Conservation (phyloP, 2,113 vertebrate genomes). For the Amphiprion percula region DNA sequence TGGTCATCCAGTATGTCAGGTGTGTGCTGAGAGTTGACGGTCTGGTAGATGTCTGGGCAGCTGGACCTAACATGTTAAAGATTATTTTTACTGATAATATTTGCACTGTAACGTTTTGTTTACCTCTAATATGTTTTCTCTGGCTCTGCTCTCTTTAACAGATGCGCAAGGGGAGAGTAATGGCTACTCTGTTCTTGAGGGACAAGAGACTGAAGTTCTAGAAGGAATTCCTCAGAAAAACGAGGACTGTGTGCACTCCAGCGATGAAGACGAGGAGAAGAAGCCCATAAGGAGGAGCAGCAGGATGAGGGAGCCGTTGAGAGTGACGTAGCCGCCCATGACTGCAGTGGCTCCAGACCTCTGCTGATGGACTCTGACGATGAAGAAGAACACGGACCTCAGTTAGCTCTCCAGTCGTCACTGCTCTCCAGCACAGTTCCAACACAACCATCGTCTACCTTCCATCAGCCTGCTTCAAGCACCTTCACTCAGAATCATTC, state of each 20-base stretch:
- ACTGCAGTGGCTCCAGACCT: conserved; percentile 93
- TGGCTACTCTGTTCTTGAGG: conserved; percentile 73
- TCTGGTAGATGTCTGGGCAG: conserved; percentile 29
- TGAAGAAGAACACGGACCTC: conserved; percentile 84
- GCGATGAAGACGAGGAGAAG: conserved; percentile 90
- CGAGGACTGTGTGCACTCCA: conserved; percentile 91
- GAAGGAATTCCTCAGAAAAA: conserved; percentile 31
- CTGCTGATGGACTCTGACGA: conserved; percentile 95
- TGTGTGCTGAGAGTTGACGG: conserved; percentile 14
- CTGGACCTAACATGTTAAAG: not conserved
- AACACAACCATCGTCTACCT: conserved; percentile 37
- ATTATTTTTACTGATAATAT: conserved; percentile 4
- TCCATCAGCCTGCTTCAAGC: conserved; percentile 36
- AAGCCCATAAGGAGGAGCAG: conserved; percentile 45
- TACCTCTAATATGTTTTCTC: conserved; percentile 13
- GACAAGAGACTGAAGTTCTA: conserved; percentile 48
- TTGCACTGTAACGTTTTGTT: not conserved
- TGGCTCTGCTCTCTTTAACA: conserved; percentile 65
- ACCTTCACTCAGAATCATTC: conserved; percentile 54
- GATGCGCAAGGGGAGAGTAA: conserved; percentile 74
- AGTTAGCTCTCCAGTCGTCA: conserved; percentile 15
- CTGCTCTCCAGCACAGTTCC: conserved; percentile 3
- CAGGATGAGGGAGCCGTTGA: conserved; percentile 71
- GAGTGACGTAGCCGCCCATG: conserved; percentile 84
- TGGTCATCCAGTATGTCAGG: not conserved